Evolutionary conservation across 2,113 vertebrate species (phyloP), one percentile per base, ranked within the genome.

Genomic region (Notechis scutatus): DNA sequence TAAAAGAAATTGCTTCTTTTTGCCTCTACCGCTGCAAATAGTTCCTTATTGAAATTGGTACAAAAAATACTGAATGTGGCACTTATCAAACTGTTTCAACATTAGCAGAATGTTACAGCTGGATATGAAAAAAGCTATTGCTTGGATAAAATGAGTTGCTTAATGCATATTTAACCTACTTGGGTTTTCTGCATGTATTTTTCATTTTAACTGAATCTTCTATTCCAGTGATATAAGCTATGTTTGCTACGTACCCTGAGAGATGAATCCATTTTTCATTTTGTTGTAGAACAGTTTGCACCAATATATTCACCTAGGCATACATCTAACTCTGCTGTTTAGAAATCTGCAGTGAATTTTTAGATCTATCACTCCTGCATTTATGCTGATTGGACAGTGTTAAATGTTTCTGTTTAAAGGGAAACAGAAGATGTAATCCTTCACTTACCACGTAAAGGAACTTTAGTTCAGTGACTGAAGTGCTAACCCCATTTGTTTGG

Each of bases 11-110:
- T 86, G 39, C 8, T 59, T 87, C 15, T 59, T 91, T 87, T 29
- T 87, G 47, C 57, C 29, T 39, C 69, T 89, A 74, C 34, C 87
- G 11, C 89, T 95, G 87, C 23, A 42, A 94, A 96, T 97, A 94
- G 96, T 94, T 94, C 52, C 87, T 0, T 0, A 69, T 54, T 91
- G 91, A 42, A 88, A 89, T 95, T 95, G 92, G 88, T 93, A 54
- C 8, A 61, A 93, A 95, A 91, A 93, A 91, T 2, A 6, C 15
- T 39, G 23, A 89, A 92, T 90, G 29, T 9, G 1, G 90, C 74
- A 88, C 45, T 64, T n/a, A 56, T 87, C 81, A 23, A 24, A 50
- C 90, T 88, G 0, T 56, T 93, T 86, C 88, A 18, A 87, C 88
- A 59, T 24, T 85, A 12, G 29, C 91, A 69, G 91, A 94, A 57